Base-by-base conservation (phyloP, 2,888 invertebrate species). In the Meloe dianella region DNA sequence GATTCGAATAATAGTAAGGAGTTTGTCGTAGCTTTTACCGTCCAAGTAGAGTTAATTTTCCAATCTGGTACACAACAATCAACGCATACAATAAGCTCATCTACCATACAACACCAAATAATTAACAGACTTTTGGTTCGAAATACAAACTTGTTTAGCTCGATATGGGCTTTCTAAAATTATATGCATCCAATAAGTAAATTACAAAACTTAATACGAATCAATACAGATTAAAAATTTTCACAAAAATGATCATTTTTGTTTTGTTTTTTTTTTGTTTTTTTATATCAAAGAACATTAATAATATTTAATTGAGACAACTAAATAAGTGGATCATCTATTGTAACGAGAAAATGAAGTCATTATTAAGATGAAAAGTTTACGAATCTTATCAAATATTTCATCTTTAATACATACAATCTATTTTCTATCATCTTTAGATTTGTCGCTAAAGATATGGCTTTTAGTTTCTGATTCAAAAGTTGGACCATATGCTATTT, bases 1-100 rank as follows among this genome's bases (percentile, higher is more conserved):
- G 64, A 66, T 61, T 66, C 63, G 57, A 41, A 29, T 60, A 60
- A 35, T 20, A 51, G 35, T 58, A 71, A 71, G 71, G 57, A 68
- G 71, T 67, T 69, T 64, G 71, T 71, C 71, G 69, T 60, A 61
- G 66, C 69, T 69, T 62, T 54, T 63, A 60, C 63, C 67, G 64
- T 59, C 65, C 64, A 61, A 67, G 71, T 73, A 71, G 73, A 78
- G 79, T 81, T 81, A 80, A 80, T 81, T 81, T 81, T 81, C 80
- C 80, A 80, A 81, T 81, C 80, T 80, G 79, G 77, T 79, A 78
- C 78, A 81, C 81, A 81, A 79, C 79, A 81, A 81, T 81, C 80
- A 78, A 76, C 75, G 74, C 72, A 70, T 76, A 80, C 78, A 81
- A 81, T 81, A 79, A 78, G 75, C 77, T 78, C 78, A 77, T 79